phyloP scores from a whole-genome alignment of 1,140 invertebrate species.

The Saxidomus purpurata region DNA sequence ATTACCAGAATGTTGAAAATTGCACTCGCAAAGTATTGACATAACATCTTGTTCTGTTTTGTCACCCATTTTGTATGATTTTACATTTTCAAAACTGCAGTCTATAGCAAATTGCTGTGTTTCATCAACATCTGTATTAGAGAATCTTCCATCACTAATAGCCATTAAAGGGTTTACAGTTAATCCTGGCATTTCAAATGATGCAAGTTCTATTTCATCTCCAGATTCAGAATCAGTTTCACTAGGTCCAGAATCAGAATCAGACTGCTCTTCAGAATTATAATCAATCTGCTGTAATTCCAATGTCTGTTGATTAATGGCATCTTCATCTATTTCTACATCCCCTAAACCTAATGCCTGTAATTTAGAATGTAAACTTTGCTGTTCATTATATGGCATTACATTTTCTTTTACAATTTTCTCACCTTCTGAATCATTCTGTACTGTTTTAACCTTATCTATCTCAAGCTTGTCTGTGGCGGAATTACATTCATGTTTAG shows the following conservation, averaged over 20 bases:
- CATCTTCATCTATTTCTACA: constrained; percentile 28
- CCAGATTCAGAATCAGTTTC: constrained; percentile 61
- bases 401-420: not conserved
- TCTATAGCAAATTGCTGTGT: constrained; percentile 59
- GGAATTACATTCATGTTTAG: not conserved
- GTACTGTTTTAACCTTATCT: not conserved
- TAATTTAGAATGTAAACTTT: constrained; percentile 11
- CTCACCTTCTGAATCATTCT: not conserved
- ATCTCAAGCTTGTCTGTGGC: not conserved
- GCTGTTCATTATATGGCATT: not conserved
- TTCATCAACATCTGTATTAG: not conserved
- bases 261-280: not conserved
- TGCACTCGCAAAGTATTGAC: constrained; percentile 51
- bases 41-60: not conserved
- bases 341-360: constrained; percentile 32
- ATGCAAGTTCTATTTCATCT: constrained; percentile 62
- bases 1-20: constrained; percentile 11
- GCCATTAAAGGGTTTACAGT: not conserved
- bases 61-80: constrained; percentile 42
- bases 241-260: constrained; percentile 32
- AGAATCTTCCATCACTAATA: not conserved
- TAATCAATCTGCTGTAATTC: constrained; percentile 27
- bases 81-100: constrained; percentile 61
- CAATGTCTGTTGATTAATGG: not conserved
- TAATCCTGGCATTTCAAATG: constrained; percentile 53